These are phyloP conservation scores for Nemapogon koenigi DNA, from an alignment of 2,888 invertebrate species.

Conservation along the genomic window DNA sequence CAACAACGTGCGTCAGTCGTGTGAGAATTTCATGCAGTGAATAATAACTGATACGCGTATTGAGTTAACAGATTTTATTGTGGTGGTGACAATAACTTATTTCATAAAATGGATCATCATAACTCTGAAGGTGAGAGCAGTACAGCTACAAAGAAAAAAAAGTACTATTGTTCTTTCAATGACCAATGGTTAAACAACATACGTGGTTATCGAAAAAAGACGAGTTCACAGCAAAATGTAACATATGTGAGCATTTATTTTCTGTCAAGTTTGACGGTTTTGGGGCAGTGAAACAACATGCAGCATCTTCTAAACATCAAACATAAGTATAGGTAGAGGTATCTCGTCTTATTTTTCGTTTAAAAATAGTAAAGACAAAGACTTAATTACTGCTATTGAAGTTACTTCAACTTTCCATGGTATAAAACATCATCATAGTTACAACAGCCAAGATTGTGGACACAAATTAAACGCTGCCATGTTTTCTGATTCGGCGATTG, in stretches of 20 bases:
- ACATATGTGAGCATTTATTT: slow-evolving; percentile 10
- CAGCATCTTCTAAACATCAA: neutral
- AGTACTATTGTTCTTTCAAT: slow-evolving; percentile 12
- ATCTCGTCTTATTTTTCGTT: slow-evolving; percentile 7
- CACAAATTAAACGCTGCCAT: slow-evolving; percentile 12
- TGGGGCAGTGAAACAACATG: neutral
- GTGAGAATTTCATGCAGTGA: too few relatives aligned
- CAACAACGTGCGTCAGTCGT: too few relatives aligned
- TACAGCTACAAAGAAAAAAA: slow-evolving; percentile 10
- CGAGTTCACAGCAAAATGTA: slow-evolving; percentile 12
- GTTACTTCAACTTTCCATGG: slow-evolving; percentile 10
- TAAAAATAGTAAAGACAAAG: slow-evolving; percentile 10
- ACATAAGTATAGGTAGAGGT: slow-evolving; percentile 6
- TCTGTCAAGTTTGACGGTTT: slow-evolving; percentile 7
- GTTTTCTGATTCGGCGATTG: slow-evolving; percentile 13
- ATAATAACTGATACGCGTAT: too few relatives aligned
- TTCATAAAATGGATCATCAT: slow-evolving; percentile 11
- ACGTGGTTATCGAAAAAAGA: slow-evolving; percentile 12
- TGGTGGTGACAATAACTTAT: neutral
- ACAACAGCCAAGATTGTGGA: slow-evolving; percentile 13
- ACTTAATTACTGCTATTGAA: slow-evolving; percentile 13
- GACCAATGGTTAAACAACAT: slow-evolving; percentile 11
- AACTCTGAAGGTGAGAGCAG: slow-evolving; percentile 11
- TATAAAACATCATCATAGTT: slow-evolving; percentile 12
- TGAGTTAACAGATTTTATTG: slow-evolving; percentile 7